Conservation (phyloP, 2,888 invertebrate species). For the Eustalomyia histrio region DNA sequence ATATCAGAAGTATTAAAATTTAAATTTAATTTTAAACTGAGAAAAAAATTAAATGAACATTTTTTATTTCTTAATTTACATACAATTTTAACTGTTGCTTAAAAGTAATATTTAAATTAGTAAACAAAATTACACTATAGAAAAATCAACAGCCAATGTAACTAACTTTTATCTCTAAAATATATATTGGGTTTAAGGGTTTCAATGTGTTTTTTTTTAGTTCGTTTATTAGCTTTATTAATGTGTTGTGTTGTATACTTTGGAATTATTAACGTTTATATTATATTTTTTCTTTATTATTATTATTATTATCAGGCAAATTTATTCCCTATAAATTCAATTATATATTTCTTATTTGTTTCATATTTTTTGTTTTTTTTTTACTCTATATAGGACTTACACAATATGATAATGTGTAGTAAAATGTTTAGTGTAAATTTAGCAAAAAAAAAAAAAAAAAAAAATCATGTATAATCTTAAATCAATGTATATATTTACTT, state of each 20-base stretch:
- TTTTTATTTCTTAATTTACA: too few species aligned
- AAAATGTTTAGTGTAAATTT: slow-evolving; percentile 62
- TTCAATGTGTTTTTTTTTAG: not conserved
- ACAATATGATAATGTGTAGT: slow-evolving; percentile 60
- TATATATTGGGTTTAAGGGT: slow-evolving; percentile 51
- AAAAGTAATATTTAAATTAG: too few species aligned
- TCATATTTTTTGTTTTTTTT: slow-evolving; percentile 39
- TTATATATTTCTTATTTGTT: slow-evolving; percentile 25
- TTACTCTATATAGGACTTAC: slow-evolving; percentile 56
- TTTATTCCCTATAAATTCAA: slow-evolving; percentile 42
- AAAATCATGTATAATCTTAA: slow-evolving; percentile 53
- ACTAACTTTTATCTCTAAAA: slow-evolving; percentile 35
- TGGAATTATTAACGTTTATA: not conserved
- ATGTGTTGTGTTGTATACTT: slow-evolving; percentile 42
- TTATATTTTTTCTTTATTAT: not conserved
- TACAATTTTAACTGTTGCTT: too few species aligned
- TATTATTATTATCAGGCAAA: slow-evolving; percentile 14
- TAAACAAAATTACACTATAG: not conserved
- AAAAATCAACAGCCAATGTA: not conserved
- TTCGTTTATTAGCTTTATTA: slow-evolving; percentile 16
- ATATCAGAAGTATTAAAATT: too few species aligned
- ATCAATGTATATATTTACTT: slow-evolving; percentile 61
- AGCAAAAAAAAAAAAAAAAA: slow-evolving; percentile 22
- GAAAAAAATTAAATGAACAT: too few species aligned
- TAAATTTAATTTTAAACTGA: too few species aligned